Percentiles rank a stretch among this genome's conserved stretches.
These are phyloP conservation scores for Pasiphila rectangulata DNA, from an alignment of 2,888 invertebrate genomes.

Conservation along the genomic window DNA sequence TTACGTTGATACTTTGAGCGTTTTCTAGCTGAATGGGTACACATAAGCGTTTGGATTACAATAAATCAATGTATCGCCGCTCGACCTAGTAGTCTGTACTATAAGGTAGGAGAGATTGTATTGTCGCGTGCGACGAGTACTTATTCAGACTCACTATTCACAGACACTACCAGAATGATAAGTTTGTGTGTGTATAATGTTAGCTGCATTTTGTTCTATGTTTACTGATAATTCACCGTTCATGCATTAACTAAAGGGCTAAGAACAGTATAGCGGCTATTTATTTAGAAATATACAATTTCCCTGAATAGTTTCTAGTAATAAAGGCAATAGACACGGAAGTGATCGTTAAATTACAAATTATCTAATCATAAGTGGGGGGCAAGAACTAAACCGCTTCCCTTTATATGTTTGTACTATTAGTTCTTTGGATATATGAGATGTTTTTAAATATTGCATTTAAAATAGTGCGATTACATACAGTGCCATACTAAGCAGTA, in stretches of 20 bases:
- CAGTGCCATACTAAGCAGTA: conserved; percentile 57
- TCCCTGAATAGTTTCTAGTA: conserved; percentile 13
- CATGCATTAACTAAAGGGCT: conserved; percentile 61
- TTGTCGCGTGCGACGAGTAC: conserved; percentile 46
- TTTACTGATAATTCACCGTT: conserved; percentile 62
- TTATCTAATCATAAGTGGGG: conserved; percentile 18
- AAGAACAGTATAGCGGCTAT: conserved; percentile 18
- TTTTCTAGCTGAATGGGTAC: conserved; percentile 78
- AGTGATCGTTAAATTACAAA: conserved; percentile 16
- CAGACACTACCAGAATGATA: conserved; percentile 62
- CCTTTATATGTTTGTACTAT: conserved; percentile 5
- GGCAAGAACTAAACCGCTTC: conserved; percentile 5
- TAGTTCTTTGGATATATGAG: conserved; percentile 12
- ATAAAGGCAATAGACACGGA: conserved; percentile 25
- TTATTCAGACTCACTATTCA: conserved; percentile 52
- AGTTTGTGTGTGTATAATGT: conserved; percentile 69
- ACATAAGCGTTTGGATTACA: conserved; percentile 79
- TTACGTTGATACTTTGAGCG: conserved; percentile 81
- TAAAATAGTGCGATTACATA: conserved; percentile 66
- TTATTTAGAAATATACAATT: conserved; percentile 26
- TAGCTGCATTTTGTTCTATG: conserved; percentile 77
- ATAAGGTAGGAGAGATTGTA: conserved; percentile 58
- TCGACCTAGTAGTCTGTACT: conserved; percentile 72
- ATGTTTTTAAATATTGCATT: conserved; percentile 38
- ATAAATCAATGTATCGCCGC: conserved; percentile 64